These are phyloP conservation scores for Anabas testudineus DNA, from an alignment of 2,797 vertebrate species.

Conservation along the genomic window DNA sequence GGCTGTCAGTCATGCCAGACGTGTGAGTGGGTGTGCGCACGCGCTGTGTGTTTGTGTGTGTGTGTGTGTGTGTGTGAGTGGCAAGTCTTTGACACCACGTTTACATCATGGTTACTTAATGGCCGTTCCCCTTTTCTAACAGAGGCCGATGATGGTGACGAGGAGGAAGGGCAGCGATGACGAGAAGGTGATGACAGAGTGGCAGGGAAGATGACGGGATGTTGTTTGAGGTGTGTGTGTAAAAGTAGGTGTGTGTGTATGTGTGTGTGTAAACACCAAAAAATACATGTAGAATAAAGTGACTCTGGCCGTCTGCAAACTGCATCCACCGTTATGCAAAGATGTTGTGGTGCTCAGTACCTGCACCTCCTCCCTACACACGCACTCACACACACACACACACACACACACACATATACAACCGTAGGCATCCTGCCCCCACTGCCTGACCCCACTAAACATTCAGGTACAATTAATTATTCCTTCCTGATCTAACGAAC, in stretches of 20 bases:
- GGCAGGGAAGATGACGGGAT: conserved; percentile 39
- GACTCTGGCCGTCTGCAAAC: conserved; percentile 30
- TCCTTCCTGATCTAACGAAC: conserved; percentile 84
- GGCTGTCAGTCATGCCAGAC: conserved; percentile 54
- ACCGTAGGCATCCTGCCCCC: conserved; percentile 72
- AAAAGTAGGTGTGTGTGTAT: neutral
- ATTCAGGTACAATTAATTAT: conserved; percentile 89
- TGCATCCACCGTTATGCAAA: conserved; percentile 63
- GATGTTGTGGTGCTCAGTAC: conserved; percentile 52
- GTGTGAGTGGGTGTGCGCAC: conserved; percentile 13
- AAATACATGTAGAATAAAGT: conserved; percentile 13
- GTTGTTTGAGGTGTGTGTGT: neutral
- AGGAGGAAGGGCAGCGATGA: conserved; percentile 57
- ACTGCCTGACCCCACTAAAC: conserved; percentile 85
- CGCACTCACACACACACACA: conserved; percentile 46
- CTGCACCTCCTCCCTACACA: conserved; percentile 17
- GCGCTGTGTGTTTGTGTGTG: conserved; percentile 23
- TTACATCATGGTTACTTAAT: conserved; percentile 63
- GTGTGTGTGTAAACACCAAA: conserved; percentile 23
- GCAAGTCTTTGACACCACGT: conserved; percentile 55
- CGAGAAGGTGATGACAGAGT: conserved; percentile 57
- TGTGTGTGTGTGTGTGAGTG: conserved; percentile 35
- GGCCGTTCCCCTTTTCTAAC: conserved; percentile 34
- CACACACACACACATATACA: conserved; percentile 32
- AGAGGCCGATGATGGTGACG: conserved; percentile 56